These are phyloP conservation scores for Leuciscus waleckii DNA, from an alignment of 2,797 vertebrate species.

Conservation along the genomic window DNA sequence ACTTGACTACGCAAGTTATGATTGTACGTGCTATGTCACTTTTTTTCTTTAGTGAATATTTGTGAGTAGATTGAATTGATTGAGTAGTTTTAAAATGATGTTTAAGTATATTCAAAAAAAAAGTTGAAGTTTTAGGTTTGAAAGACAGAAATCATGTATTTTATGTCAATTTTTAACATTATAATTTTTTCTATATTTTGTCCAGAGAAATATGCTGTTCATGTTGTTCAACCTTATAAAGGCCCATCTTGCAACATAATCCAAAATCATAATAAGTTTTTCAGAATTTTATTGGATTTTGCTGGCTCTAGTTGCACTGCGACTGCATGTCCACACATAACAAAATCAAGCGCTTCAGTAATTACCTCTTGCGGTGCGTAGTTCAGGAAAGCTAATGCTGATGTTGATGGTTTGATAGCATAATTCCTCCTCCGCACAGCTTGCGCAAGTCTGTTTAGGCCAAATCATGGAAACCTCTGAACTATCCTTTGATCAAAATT, in stretches of 20 bases:
- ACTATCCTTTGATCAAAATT: conserved; percentile 1
- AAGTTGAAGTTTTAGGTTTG: neutral
- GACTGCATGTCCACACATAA: neutral
- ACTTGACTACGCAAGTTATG: neutral
- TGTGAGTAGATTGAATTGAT: neutral
- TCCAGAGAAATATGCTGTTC: neutral
- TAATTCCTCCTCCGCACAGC: neutral
- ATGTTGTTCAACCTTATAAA: neutral
- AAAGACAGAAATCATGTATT: neutral
- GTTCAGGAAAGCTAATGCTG: neutral
- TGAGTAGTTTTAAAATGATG: neutral
- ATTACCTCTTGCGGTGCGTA: neutral
- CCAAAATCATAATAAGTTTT: neutral
- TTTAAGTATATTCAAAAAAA: too few relatives aligned
- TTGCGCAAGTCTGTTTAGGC: neutral
- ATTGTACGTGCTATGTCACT: neutral
- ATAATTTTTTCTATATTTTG: neutral
- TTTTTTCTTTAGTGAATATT: conserved; percentile 3
- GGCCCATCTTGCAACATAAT: neutral
- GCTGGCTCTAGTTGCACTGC: neutral
- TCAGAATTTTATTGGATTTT: neutral
- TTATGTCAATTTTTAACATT: neutral
- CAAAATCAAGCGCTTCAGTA: neutral
- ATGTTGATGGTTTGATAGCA: neutral
- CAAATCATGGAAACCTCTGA: neutral